Evolutionary conservation across 1,140 invertebrate genomes (phyloP), one percentile per base, ranked within the genome.

Genomic region (Macrobrachium nipponense): DNA sequence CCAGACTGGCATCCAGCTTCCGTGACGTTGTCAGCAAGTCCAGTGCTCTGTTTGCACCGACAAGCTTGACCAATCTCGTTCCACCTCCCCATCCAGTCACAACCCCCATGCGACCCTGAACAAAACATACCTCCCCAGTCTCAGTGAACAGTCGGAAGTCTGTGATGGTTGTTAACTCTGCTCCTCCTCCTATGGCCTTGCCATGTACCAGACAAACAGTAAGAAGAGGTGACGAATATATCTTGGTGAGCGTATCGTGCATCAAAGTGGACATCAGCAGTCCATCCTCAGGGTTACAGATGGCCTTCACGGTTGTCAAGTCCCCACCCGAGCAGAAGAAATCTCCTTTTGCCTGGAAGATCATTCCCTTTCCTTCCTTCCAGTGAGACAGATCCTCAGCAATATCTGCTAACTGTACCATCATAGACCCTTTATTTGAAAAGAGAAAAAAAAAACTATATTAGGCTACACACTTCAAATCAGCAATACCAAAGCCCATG

Each of bases 261-360:
- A 94, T 94, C 36, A 92, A 92, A 15, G 86, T 87, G 36, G 91
- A 90, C 92, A 94, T 93, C 66, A 91, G 89, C 8, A 89, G 90
- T 2, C 93, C 93, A 70, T 90, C 90, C 20, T 90, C 88, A 11
- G 90, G 85, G 59, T 90, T 91, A 17, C 81, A 87, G 27, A 91
- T 91, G 76, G 90, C 80, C 87, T 89, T 90, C 0, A 93, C 92
- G 64, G 92, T 92, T 12, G 92, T 90, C 17, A 94, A 89, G 89
- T 94, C 93, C 12, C 92, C 93, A 20, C 94, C 94, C 5, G 94
- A 93, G 90, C 93, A 94, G 89, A 94, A 94, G 27, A 91, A 91
- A 17, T 90, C 90, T 6, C 91, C 92, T 20, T 90, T 87, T 0
- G 93, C 93, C 79, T 90, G 90, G 7, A 94, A 20, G 15, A 94